Evolutionary conservation across 2,888 invertebrate species (phyloP).

Genomic region (Acronicta aceris): DNA sequence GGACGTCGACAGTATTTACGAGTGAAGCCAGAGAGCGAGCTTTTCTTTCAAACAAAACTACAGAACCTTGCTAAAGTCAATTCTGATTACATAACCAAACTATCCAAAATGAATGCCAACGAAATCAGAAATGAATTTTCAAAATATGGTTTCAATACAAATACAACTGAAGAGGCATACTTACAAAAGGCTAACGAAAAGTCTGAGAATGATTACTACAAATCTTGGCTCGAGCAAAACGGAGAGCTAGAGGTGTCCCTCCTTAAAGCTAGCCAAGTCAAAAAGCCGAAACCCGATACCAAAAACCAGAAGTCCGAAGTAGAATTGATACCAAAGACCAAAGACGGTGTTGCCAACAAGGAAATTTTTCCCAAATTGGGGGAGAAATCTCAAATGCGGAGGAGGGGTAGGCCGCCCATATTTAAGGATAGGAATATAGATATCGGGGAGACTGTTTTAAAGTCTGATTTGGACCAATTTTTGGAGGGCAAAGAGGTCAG

Average conservation of each 20-base stretch:
- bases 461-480: slow-evolving; percentile 86
- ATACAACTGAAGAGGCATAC: slow-evolving; percentile 65
- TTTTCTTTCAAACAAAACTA: slow-evolving; percentile 81
- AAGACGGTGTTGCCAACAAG: slow-evolving; percentile 67
- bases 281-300: slow-evolving; percentile 68
- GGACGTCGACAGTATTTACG: slow-evolving; percentile 72
- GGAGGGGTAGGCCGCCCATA: slow-evolving; percentile 81
- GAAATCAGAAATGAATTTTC: slow-evolving; percentile 82
- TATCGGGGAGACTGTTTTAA: slow-evolving; percentile 82
- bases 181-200: slow-evolving; percentile 67
- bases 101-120: slow-evolving; percentile 80
- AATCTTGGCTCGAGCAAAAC: slow-evolving; percentile 85
- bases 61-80: slow-evolving; percentile 80
- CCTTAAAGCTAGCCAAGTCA: slow-evolving; percentile 76
- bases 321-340: slow-evolving; percentile 80
- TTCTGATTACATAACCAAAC: slow-evolving; percentile 75
- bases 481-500: slow-evolving; percentile 86
- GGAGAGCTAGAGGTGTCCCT: slow-evolving; percentile 85
- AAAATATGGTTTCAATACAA: slow-evolving; percentile 81
- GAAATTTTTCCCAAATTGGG: slow-evolving; percentile 70
- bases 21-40: slow-evolving; percentile 83
- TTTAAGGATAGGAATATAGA: slow-evolving; percentile 84
- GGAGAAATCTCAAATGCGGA: slow-evolving; percentile 74
- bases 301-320: slow-evolving; percentile 80
- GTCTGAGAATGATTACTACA: slow-evolving; percentile 83